Conservation (phyloP, 1,140 invertebrate species). For the Neuroterus valhalla region DNA sequence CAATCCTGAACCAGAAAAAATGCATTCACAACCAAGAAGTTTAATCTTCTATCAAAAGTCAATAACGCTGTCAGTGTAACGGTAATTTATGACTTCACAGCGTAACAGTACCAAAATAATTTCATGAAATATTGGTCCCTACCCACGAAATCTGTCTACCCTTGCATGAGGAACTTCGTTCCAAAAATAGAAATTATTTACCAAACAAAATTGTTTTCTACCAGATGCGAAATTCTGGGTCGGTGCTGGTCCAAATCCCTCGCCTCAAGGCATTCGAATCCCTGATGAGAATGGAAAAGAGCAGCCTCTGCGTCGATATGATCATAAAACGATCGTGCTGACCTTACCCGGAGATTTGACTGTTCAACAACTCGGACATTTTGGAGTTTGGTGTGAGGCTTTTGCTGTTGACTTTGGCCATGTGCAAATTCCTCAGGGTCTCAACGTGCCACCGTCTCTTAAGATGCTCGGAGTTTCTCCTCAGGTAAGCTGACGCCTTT, state of each 20-base stretch:
- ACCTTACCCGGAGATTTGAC: slow-evolving; percentile 85
- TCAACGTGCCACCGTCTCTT: slow-evolving; percentile 92
- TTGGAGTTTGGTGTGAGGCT: slow-evolving; percentile 91
- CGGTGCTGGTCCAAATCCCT: slow-evolving; percentile 84
- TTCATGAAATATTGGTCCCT: no score
- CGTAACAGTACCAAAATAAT: no score
- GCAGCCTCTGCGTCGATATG: slow-evolving; percentile 84
- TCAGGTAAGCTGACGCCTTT: slow-evolving; percentile 81
- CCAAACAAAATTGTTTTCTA: slow-evolving; percentile 13
- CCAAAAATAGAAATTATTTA: no score
- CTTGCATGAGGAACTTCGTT: no score
- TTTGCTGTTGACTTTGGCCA: slow-evolving; percentile 94
- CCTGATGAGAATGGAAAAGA: slow-evolving; percentile 93
- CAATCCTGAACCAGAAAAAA: no score
- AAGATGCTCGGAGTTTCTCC: slow-evolving; percentile 94
- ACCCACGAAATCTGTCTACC: no score
- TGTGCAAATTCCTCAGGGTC: slow-evolving; percentile 81
- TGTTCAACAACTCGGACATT: slow-evolving; percentile 81
- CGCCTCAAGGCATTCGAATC: slow-evolving; percentile 86
- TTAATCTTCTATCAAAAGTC: no score
- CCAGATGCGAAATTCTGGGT: slow-evolving; percentile 95
- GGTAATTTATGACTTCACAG: no score
- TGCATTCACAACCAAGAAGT: no score
- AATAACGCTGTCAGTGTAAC: no score
- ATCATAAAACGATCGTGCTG: slow-evolving; percentile 90